phyloP scores from a whole-genome alignment of 2,113 vertebrate genomes.

The Heterocephalus glaber region DNA sequence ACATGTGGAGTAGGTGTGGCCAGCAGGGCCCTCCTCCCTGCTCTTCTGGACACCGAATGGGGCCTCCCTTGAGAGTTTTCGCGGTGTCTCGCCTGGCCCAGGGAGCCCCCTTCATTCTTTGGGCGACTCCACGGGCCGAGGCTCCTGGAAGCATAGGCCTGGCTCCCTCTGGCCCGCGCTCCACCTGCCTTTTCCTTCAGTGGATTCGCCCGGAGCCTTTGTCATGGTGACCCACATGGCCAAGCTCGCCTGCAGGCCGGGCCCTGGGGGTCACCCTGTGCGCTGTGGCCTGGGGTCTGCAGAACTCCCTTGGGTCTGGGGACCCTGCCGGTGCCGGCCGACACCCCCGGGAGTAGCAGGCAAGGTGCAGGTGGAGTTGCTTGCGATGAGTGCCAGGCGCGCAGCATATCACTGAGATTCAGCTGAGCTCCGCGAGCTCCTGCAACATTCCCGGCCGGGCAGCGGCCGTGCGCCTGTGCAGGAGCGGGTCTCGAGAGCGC shows the following conservation, averaged over 20 bases:
- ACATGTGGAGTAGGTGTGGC: neutral
- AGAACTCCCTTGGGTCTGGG: neutral
- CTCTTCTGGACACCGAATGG: neutral
- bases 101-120: neutral
- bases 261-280: neutral
- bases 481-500: neutral
- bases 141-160: too few species aligned
- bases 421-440: too few species aligned
- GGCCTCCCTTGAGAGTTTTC: neutral
- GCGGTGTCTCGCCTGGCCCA: neutral
- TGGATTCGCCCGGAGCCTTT: neutral
- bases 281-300: neutral
- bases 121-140: fast-evolving
- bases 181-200: neutral
- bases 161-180: neutral
- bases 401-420: too few species aligned
- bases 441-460: too few species aligned
- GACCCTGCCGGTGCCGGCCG: too few species aligned
- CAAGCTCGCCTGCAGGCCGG: neutral
- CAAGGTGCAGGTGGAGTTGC: too few species aligned
- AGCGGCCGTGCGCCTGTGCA: too few species aligned
- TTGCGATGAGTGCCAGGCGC: too few species aligned
- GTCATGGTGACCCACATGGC: neutral
- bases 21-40: too few species aligned
- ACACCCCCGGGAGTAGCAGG: too few species aligned